Base-by-base conservation (phyloP, 2,113 vertebrate genomes). In the Sapayoa aenigma region DNA sequence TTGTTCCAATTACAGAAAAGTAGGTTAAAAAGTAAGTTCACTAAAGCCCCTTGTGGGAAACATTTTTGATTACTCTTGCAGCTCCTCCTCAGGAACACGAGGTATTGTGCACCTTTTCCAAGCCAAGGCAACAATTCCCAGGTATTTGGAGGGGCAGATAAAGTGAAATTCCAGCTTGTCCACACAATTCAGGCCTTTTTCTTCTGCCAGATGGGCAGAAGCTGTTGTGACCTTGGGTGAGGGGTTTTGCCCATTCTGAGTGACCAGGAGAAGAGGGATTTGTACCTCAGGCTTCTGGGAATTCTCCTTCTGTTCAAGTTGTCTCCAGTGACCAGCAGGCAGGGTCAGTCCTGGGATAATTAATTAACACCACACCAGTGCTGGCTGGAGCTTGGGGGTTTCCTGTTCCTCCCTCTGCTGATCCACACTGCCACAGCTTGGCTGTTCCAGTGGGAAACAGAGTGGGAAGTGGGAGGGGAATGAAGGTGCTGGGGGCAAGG, bases 341-440 rank as follows among this genome's bases (percentile, higher is more conserved):
- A 24, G 44, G 33, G 15, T 24, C 63, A 77, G 28, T 28, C 65
- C 65, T 65, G 25, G 47, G 22, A 2, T 33, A n/a, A 63, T 12
- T 2, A 4, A 11, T n/a, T 58, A 50, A 19, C 23, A 42, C 44
- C 90, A 42, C 23, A 21, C 27, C 5, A 28, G 21, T 41, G 5
- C 8, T 73, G 37, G 17, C 73, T 75, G 37, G 24, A 63, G 23
- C 33, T 10, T 20, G 15, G 27, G 13, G 55, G 8, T 9, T 55
- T 59, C n/a, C 31, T 75, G 20, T 47, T 75, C 46, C 4, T 82
- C 33, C 16, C 49, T 39, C n/a, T 20, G 21, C 24, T 24, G 46
- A 24, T 33, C 19, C 19, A 5, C 21, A 1, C 0, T 30, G 62
- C 41, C 19, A 39, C 1, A 1, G 21, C 0, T 55, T 27, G 46